These are phyloP conservation scores for Callipepla squamata DNA, from an alignment of 2,113 vertebrate genomes.

Conservation along the genomic window DNA sequence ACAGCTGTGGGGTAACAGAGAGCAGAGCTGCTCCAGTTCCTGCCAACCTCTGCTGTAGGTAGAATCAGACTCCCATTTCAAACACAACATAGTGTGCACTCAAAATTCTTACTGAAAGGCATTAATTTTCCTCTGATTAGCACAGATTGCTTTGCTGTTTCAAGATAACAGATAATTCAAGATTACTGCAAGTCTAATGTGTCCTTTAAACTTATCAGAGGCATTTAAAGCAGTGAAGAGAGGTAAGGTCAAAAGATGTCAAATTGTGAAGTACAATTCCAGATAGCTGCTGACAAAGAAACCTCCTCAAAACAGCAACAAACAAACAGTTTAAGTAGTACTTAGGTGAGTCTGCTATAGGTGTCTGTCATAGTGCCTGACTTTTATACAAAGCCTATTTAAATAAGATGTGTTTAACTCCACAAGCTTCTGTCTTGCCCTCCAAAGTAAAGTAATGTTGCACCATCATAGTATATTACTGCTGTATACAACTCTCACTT, in stretches of 20 bases:
- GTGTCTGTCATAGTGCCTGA: not conserved
- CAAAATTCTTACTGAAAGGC: not conserved
- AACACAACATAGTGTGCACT: not conserved
- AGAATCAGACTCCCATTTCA: not conserved
- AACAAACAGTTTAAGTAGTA: not conserved
- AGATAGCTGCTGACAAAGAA: not conserved
- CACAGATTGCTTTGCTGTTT: not conserved
- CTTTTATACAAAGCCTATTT: not conserved
- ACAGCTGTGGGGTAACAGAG: not conserved
- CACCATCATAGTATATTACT: not conserved
- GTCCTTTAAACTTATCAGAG: not conserved
- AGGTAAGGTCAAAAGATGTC: not conserved
- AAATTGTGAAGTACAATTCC: not conserved
- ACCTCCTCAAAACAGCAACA: not conserved
- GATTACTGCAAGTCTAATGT: not conserved
- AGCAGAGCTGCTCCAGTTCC: not conserved
- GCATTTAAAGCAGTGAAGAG: not conserved
- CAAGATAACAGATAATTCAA: not conserved
- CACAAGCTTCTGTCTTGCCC: not conserved
- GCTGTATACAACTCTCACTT: not conserved
- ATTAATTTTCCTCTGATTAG: not conserved
- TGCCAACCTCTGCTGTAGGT: not conserved
- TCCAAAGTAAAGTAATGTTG: not conserved
- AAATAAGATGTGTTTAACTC: not conserved
- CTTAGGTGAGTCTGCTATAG: not conserved